phyloP scores from a whole-genome alignment of 2,888 invertebrate genomes.

The Dryobotodes eremita region DNA sequence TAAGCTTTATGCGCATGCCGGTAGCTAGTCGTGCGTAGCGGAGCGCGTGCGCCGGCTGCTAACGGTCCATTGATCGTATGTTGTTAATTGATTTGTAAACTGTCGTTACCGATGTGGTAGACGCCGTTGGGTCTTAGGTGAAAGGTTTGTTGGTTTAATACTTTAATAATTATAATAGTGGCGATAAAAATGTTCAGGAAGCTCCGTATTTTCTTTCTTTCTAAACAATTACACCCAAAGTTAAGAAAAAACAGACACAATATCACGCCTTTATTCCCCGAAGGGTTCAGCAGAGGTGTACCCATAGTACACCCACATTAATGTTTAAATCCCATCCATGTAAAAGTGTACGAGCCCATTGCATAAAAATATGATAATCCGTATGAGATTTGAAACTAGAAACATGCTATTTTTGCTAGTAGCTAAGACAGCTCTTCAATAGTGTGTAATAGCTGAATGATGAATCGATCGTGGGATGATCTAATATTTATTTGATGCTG shows the following conservation, averaged over 20 bases:
- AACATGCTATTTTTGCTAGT: background rate
- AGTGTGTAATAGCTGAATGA: conserved; percentile 14
- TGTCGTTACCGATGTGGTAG: conserved; percentile 41
- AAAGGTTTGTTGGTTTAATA: background rate
- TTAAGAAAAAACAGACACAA: background rate
- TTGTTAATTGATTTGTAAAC: conserved; percentile 65
- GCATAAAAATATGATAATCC: too few species aligned
- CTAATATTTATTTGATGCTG: background rate
- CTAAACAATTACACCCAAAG: background rate
- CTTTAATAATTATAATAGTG: background rate
- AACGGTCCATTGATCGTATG: conserved; percentile 59
- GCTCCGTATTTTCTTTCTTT: too few species aligned
- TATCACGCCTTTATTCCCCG: too few species aligned
- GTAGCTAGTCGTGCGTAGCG: conserved; percentile 78
- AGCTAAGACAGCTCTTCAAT: background rate
- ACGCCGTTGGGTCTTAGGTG: background rate
- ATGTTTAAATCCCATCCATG: too few species aligned
- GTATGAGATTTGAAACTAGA: background rate
- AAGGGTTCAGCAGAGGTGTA: too few species aligned
- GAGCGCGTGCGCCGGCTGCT: conserved; percentile 66
- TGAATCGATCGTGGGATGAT: background rate
- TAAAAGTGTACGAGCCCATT: too few species aligned
- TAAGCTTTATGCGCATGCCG: conserved; percentile 70
- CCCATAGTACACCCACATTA: too few species aligned
- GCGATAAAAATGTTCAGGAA: background rate